Evolutionary conservation across 2,113 vertebrate genomes (phyloP), one percentile per base, ranked within the genome.

Genomic region (Grus americana): DNA sequence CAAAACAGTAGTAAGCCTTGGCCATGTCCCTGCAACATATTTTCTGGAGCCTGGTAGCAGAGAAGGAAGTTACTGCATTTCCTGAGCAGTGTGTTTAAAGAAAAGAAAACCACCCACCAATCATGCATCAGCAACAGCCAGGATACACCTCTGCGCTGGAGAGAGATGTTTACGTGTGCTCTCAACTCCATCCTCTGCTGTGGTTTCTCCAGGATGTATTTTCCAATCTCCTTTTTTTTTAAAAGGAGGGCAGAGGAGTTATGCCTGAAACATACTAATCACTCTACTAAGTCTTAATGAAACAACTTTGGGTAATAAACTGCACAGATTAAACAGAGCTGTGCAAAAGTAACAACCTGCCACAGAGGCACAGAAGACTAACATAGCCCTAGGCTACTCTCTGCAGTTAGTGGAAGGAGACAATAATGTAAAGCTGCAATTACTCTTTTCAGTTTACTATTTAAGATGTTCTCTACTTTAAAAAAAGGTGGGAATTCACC

Each of bases 1-100:
- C 52, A 74, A 23, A 65, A 24, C 5, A 38, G 5, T 59, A 19
- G 1, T 6, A n/a, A 93, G 52, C 50, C 32, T 58, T 34, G 26
- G 38, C 36, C 34, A 15, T 6, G 10, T 34, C 75, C 68, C 66
- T 2, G 0, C 2, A 1, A 42, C 5, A 3, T 9, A 29, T 54
- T 49, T 75, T 73, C 34, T 30, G 21, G 49, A 70, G 58, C 29
- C 32, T 2, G 19, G 55, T 6, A 87, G 38, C 65, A 75, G 62
- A 58, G 36, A 91, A 84, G 58, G 73, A 88, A 90, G 50, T 73
- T n/a, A 50, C 47, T 91, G 57, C 61, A 71, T 7, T 58, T 95
- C 89, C 65, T 91, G 49, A 62, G 38, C 50, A 70, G 32, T 73
- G 38, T 54, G 34, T 34, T 86, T 22, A 30, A 42, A 26, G 49